Evolutionary conservation across 1,140 invertebrate genomes (phyloP).

Genomic region (Caerostris darwini): DNA sequence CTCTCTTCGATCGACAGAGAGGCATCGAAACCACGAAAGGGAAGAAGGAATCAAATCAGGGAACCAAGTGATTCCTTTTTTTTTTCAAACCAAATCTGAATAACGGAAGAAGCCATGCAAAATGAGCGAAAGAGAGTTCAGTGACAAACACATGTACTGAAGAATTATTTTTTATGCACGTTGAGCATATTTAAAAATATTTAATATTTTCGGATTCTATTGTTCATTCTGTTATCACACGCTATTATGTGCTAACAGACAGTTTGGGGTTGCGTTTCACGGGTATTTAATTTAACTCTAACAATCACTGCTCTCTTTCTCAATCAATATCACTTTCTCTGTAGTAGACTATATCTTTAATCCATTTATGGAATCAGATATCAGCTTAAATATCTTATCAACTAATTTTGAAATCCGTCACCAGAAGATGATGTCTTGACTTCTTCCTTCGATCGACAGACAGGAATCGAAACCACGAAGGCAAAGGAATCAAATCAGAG

Average conservation of each 20-base stretch:
- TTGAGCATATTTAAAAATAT: neutral
- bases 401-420: neutral
- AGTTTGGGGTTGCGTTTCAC: no score
- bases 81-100: neutral
- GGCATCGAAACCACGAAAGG: neutral
- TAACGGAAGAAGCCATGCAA: neutral
- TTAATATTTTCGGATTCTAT: no score
- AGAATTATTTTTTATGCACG: no score
- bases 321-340: no score
- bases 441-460: neutral
- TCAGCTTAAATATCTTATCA: neutral
- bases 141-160: neutral
- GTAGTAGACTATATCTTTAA: neutral
- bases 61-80: neutral
- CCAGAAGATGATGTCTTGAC: neutral
- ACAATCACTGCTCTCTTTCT: neutral
- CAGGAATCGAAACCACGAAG: neutral
- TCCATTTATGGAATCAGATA: neutral
- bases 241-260: no score
- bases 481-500: neutral
- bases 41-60: slow-evolving; percentile 11
- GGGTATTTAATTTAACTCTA: neutral
- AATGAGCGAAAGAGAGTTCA: neutral
- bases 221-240: no score
- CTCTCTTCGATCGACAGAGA: neutral